Evolutionary conservation across 1,140 invertebrate species (phyloP), one percentile per base, ranked within the genome.

Genomic region (Chymomyza costata): DNA sequence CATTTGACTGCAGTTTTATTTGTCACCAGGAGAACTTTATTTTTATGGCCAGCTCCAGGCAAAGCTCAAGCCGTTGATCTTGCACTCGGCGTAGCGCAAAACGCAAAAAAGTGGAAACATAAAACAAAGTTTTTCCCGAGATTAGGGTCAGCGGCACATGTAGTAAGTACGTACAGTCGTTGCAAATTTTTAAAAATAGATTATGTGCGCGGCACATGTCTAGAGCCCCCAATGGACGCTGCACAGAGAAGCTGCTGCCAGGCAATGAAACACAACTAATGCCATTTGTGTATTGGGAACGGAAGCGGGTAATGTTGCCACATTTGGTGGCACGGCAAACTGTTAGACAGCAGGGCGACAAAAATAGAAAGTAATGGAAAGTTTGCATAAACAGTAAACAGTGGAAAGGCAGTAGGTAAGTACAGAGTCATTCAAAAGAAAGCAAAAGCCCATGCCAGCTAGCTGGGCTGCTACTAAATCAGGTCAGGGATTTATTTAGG

Each of bases 1-100:
- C 70, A 78, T 76, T 76, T 78, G 71, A 71, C 61, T 76, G 70
- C 71, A 71, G 62, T 66, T 76, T 76, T 76, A 76, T 76, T 78
- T 78, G 62, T 56, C 56, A 32, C n/a, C n/a, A n/a, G 48, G 62
- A 45, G 56, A 65, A 66, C 62, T 76, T 78, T 78, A 76, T 78
- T 71, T 78, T 78, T 74, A 74, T 74, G 60, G 59, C 32, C 43
- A 10, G 52, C n/a, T 28, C 32, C 18, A 40, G 14, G 14, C 13
- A 39, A 8, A 28, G 7, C 30, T 10, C 41, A 21, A 21, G 40
- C 13, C 18, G 56, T 65, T 76, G 70, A 76, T 76, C 70, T 76
- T 78, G 70, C 71, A 76, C 71, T 76, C 62, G 71, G 32, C 71
- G 53, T 53, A 76, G 70, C 62, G 53, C 61, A 76, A 76, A 76